A percentile compares a stretch with the other conserved stretches of the same genome.
These are phyloP conservation scores for Emydura subglobosa DNA, from an alignment of 2,113 vertebrate species.

Conservation along the genomic window DNA sequence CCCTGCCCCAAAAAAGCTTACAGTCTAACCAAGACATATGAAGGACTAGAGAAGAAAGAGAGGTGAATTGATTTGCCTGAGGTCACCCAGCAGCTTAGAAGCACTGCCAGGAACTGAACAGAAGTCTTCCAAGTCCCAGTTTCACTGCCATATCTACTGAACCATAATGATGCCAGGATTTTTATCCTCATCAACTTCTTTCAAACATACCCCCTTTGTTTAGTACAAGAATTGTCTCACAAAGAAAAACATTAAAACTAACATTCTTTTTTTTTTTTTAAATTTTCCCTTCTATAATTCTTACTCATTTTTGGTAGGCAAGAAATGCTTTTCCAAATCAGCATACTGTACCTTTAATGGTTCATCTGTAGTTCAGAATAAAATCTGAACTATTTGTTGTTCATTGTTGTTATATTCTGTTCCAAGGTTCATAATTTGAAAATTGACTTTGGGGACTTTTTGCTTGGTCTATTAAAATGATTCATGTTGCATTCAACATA, in stretches of 20 bases:
- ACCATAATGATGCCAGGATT: background rate
- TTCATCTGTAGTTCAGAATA: constrained; percentile 83
- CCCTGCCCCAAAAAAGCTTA: background rate
- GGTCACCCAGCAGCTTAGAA: background rate
- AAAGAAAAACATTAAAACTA: constrained; percentile 12
- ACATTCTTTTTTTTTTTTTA: constrained; percentile 6
- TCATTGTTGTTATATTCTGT: constrained; percentile 84
- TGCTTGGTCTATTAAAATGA: constrained; percentile 95
- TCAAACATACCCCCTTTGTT: background rate
- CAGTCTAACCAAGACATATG: background rate
- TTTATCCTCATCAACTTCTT: background rate
- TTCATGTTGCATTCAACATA: constrained; percentile 95
- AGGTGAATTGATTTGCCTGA: background rate
- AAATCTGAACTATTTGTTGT: constrained; percentile 83
- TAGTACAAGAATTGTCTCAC: background rate
- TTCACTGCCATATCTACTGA: background rate
- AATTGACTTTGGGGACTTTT: constrained; percentile 91
- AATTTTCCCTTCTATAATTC: constrained; percentile 16
- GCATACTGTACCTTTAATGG: constrained; percentile 75
- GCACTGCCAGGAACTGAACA: background rate
- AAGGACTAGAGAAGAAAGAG: background rate
- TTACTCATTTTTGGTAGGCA: background rate
- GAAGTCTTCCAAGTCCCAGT: background rate
- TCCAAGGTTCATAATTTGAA: constrained; percentile 91
- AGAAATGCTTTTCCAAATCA: constrained; percentile 57